Evolutionary conservation across 2,113 vertebrate genomes (phyloP).

Genomic region (Poeciliopsis retropinna): DNA sequence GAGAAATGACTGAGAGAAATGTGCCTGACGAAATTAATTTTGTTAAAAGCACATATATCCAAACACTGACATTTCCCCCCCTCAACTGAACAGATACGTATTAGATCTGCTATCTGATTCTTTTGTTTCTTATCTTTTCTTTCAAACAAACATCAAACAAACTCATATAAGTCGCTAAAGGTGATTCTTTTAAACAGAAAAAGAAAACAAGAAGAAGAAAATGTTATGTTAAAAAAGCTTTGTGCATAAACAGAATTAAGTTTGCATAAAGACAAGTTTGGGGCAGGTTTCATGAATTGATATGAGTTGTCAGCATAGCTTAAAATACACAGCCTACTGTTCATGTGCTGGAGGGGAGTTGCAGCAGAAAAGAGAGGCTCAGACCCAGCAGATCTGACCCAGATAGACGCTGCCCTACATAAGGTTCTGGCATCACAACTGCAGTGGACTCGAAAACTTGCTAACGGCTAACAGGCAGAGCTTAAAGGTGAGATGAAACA

Average conservation of each 20-base stretch:
- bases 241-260: not conserved
- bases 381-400: slow-evolving; percentile 72
- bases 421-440: slow-evolving; percentile 55
- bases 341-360: slow-evolving; percentile 25
- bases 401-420: slow-evolving; percentile 78
- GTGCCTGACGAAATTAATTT: not conserved
- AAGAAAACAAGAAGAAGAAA: not conserved
- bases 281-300: not conserved
- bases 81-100: not conserved
- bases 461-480: slow-evolving; percentile 45
- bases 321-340: slow-evolving; percentile 1
- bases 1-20: too few relatives aligned
- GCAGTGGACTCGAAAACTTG: slow-evolving; percentile 53
- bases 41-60: not conserved
- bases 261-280: not conserved
- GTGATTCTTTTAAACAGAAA: not conserved
- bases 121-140: too few relatives aligned
- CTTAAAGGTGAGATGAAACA: slow-evolving; percentile 22
- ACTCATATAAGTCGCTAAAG: too few relatives aligned
- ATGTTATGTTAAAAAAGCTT: not conserved
- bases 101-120: not conserved
- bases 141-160: too few relatives aligned
- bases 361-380: slow-evolving; percentile 47
- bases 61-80: not conserved
- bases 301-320: not conserved